Percentiles rank a stretch among this genome's conserved stretches.
These are phyloP conservation scores for Meandrusa payeni DNA, from an alignment of 2,888 invertebrate species.

Conservation along the genomic window DNA sequence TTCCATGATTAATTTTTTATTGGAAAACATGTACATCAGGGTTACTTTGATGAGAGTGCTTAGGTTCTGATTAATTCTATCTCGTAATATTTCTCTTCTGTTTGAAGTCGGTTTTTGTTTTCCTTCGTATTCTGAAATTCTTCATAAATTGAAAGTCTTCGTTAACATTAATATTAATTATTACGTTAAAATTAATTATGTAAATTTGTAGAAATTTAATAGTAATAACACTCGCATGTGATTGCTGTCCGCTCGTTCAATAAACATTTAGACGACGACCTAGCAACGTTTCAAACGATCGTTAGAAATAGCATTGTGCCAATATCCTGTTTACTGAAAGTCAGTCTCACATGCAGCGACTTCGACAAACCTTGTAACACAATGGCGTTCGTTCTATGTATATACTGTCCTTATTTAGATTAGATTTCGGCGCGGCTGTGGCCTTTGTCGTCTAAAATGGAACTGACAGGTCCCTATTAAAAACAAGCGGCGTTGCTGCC, in stretches of 20 bases:
- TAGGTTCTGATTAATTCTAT: no score
- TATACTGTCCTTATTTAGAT: neutral
- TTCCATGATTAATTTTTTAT: no score
- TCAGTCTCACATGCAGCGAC: neutral
- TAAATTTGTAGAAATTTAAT: no score
- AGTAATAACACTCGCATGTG: neutral
- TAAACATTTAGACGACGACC: no score
- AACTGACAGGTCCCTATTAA: slow-evolving; percentile 22
- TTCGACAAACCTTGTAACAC: neutral
- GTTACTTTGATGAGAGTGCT: no score
- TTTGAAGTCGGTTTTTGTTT: no score
- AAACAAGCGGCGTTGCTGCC: slow-evolving; percentile 8
- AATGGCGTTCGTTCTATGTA: neutral
- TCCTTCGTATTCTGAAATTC: no score
- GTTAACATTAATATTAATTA: no score
- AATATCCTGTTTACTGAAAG: slow-evolving; percentile 19
- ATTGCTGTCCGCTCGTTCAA: neutral
- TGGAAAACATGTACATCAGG: no score
- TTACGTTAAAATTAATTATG: no score
- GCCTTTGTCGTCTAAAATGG: slow-evolving; percentile 11
- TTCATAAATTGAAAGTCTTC: no score
- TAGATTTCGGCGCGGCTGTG: slow-evolving; percentile 2
- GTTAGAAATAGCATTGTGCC: slow-evolving; percentile 10
- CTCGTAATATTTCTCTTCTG: no score
- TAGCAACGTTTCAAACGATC: neutral